Evolutionary conservation across 2,888 invertebrate species (phyloP).

Genomic region (Drosophila atripex): DNA sequence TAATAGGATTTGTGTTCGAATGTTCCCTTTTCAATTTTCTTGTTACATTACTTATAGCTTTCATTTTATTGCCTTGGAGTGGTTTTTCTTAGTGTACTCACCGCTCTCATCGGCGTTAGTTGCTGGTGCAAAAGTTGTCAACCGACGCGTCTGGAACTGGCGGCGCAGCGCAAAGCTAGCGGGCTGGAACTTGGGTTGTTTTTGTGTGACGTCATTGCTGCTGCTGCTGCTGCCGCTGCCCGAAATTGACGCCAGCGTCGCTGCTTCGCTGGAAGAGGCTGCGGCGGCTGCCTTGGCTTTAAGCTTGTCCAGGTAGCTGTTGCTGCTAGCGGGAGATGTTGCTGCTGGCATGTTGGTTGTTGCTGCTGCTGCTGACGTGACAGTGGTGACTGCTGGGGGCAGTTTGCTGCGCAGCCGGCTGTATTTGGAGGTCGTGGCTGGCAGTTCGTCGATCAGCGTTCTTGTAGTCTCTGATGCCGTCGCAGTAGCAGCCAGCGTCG

Average conservation of each 20-base stretch:
- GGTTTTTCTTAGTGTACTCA: slow-evolving; percentile 47
- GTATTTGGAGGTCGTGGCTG: slow-evolving; percentile 73
- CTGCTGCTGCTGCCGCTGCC: slow-evolving; percentile 27
- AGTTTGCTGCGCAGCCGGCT: slow-evolving; percentile 68
- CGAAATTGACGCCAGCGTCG: slow-evolving; percentile 14
- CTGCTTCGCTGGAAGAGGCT: slow-evolving; percentile 51
- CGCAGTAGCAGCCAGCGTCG: slow-evolving; percentile 50
- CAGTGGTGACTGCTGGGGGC: slow-evolving; percentile 47
- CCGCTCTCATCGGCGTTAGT: slow-evolving; percentile 67
- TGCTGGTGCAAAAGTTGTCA: slow-evolving; percentile 68
- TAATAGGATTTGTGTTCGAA: not conserved
- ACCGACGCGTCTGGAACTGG: slow-evolving; percentile 77
- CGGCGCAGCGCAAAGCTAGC: slow-evolving; percentile 69
- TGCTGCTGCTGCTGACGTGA: slow-evolving; percentile 31
- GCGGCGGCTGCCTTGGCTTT: slow-evolving; percentile 56
- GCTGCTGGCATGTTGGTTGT: slow-evolving; percentile 37
- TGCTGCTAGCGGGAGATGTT: slow-evolving; percentile 41
- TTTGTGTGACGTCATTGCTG: slow-evolving; percentile 46
- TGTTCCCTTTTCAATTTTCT: not conserved
- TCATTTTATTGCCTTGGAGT: not conserved
- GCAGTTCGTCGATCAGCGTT: slow-evolving; percentile 62
- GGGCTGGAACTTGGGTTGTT: slow-evolving; percentile 63
- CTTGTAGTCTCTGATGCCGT: slow-evolving; percentile 45
- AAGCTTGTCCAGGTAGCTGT: slow-evolving; percentile 49
- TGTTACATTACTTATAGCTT: not conserved